Evolutionary conservation across 2,113 vertebrate genomes (phyloP).

Genomic region (Colius striatus): DNA sequence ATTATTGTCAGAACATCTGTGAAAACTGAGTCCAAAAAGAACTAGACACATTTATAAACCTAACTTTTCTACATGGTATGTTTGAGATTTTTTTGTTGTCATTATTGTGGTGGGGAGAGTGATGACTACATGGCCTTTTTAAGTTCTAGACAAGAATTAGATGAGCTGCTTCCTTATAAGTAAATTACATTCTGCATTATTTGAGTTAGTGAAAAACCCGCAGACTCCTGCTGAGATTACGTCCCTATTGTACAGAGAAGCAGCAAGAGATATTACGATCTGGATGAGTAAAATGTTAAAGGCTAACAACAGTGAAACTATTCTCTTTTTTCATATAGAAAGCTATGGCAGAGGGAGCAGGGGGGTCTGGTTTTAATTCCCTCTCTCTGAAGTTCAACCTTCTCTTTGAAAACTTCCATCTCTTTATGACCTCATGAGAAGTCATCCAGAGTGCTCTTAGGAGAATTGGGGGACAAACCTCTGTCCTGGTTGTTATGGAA

Average conservation of each 20-base stretch:
- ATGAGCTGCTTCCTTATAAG: neutral
- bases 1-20: constrained; percentile 8
- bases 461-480: neutral
- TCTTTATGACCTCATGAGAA: neutral
- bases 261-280: constrained; percentile 20
- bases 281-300: constrained; percentile 22
- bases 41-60: constrained; percentile 2
- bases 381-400: neutral
- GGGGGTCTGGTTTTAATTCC: neutral
- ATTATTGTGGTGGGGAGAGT: neutral
- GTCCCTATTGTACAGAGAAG: neutral
- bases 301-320: neutral
- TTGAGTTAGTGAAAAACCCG: neutral
- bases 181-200: constrained; percentile 12
- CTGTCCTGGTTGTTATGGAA: neutral
- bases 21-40: neutral
- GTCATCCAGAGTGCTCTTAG: neutral
- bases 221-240: constrained; percentile 2
- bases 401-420: neutral
- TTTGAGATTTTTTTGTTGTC: neutral
- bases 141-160: neutral
- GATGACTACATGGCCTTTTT: neutral
- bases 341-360: neutral
- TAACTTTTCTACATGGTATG: neutral
- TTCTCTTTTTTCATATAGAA: neutral